Evolutionary conservation across 2,797 vertebrate genomes (phyloP).

Genomic region (Oreochromis grahami): DNA sequence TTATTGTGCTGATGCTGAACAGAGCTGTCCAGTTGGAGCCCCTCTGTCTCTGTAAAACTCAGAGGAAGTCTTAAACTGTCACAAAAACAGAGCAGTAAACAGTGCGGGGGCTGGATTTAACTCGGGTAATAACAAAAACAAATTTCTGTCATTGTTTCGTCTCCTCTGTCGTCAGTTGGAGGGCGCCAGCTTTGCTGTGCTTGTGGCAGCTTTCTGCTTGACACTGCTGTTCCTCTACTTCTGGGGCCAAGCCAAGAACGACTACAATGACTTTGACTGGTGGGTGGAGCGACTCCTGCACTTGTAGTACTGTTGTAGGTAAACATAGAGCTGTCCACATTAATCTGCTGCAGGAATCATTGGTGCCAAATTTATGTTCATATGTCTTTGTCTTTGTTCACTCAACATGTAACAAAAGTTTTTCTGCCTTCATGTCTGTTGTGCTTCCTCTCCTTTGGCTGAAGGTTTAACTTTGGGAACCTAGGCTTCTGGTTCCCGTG

Average conservation of each 20-base stretch:
- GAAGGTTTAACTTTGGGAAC: slow-evolving; percentile 82
- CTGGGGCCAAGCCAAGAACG: slow-evolving; percentile 88
- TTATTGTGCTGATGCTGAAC: neutral
- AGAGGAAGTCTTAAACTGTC: neutral
- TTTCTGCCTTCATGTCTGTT: neutral
- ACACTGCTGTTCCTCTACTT: slow-evolving; percentile 84
- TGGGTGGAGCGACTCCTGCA: slow-evolving; percentile 56
- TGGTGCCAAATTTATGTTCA: neutral
- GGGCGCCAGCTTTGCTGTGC: slow-evolving; percentile 71
- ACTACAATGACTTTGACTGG: slow-evolving; percentile 93
- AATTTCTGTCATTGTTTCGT: neutral
- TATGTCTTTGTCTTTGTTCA: neutral
- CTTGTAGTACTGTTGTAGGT: accelerated
- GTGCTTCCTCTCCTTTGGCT: neutral
- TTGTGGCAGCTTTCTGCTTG: slow-evolving; percentile 77
- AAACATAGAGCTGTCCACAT: neutral
- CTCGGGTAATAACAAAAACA: neutral
- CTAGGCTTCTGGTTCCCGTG: slow-evolving; percentile 88
- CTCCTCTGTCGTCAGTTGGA: slow-evolving; percentile 74
- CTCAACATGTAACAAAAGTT: neutral
- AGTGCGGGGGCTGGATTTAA: neutral
- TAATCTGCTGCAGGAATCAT: neutral
- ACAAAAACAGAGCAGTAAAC: neutral
- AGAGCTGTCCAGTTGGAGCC: accelerated
- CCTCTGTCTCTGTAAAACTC: neutral